These are phyloP conservation scores for Epinephelus fuscoguttatus DNA, from an alignment of 2,113 vertebrate genomes.

Conservation along the genomic window DNA sequence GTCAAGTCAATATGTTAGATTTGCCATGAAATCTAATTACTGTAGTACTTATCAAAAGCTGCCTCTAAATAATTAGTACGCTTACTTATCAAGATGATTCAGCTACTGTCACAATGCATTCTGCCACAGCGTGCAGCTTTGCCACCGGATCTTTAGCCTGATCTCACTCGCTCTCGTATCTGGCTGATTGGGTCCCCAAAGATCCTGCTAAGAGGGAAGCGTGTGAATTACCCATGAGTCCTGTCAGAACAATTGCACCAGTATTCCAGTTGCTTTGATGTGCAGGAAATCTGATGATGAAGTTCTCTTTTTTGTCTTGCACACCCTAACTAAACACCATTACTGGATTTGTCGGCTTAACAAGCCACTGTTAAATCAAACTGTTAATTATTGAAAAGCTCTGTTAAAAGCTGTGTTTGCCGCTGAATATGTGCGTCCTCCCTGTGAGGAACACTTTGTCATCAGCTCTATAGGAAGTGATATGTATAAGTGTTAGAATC, in stretches of 20 bases:
- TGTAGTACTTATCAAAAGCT: constrained; percentile 42
- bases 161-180: constrained; percentile 11
- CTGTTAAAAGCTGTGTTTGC: background rate
- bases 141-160: constrained; percentile 5
- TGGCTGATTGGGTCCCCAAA: constrained; percentile 31
- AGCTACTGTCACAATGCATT: constrained; percentile 18
- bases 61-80: constrained; percentile 46
- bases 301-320: constrained; percentile 28
- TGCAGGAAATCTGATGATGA: constrained; percentile 38
- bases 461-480: constrained; percentile 2
- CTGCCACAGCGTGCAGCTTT: background rate
- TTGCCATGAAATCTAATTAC: constrained; percentile 45
- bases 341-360: constrained; percentile 15
- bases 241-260: constrained; percentile 58
- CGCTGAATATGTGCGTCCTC: background rate
- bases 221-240: constrained; percentile 57
- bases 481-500: background rate
- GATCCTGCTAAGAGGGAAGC: constrained; percentile 26
- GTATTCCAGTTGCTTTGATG: constrained; percentile 60
- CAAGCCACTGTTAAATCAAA: constrained; percentile 13
- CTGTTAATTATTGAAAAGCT: constrained; percentile 32
- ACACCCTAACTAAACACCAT: constrained; percentile 26
- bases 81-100: constrained; percentile 35
- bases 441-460: background rate
- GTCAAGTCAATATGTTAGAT: constrained; percentile 31